Base-by-base conservation (phyloP, 1,140 invertebrate genomes). In the Macrobrachium nipponense region DNA sequence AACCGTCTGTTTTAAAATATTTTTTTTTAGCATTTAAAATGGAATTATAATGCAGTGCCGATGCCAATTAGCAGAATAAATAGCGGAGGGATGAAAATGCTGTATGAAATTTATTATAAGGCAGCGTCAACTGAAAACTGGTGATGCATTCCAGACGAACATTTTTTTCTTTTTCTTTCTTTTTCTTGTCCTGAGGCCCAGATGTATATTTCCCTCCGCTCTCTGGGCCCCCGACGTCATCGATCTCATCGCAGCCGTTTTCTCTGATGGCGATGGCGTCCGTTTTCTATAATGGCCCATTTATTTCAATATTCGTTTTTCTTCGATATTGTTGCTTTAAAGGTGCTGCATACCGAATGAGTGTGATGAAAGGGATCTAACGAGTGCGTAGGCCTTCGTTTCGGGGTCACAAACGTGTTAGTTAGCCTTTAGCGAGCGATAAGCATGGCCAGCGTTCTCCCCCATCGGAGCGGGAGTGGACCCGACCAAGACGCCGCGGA, bases 211-310 rank as follows among this genome's bases (percentile, higher is more conserved):
- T 36, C 59, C 76, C n/a, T 27, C 76, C 60, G 58, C 76, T 12
- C 76, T 12, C 18, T 12, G 10, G 58, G 14, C 4, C 62, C 18
- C 51, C 51, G 80, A n/a, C 62, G 61, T 10, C 72, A 84, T 84
- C 64, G 82, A 84, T 78, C 59, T 1, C 64, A 62, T 20, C 61
- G 12, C 27, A 43, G 20, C 20, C 82, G 82, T 84, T 84, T 66
- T 84, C 82, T 84, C 82, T 84, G 15, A 68, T 12, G 27, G 43
- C 5, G 61, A 84, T 51, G 43, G 59, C 14, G 4, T 23, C n/a
- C 82, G 82, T 84, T 84, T 78, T 84, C 82, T 84, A 23, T 84
- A 10, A 59, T 84, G 61, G 27, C 44, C n/a, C 44, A 36, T 18
- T 44, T 23, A 3, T 14, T 18, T 15, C 6, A 20, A 18, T 76